Percentiles rank a stretch among this genome's conserved stretches.
Evolutionary conservation across 2,797 vertebrate species (phyloP).

Genomic region (Phoebastria nigripes): DNA sequence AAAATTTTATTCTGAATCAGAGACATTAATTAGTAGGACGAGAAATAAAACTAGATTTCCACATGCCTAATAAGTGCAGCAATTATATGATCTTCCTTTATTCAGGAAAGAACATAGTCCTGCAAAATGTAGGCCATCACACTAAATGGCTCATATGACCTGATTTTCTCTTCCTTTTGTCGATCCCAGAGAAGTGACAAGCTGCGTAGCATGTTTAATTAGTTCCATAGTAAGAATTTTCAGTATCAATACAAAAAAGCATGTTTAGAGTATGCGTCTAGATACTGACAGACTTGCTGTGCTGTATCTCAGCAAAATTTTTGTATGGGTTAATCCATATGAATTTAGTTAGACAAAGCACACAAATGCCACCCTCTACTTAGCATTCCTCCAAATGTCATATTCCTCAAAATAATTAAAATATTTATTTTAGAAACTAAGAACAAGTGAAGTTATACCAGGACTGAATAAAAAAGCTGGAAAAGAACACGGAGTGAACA

Average conservation of each 20-base stretch:
- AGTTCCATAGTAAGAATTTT: neutral
- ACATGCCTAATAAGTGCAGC: neutral
- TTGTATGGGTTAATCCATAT: neutral
- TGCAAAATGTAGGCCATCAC: neutral
- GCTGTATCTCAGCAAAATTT: neutral
- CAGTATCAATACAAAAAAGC: neutral
- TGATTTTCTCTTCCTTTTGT: conserved; percentile 13
- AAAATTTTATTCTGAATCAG: neutral
- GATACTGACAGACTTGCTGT: neutral
- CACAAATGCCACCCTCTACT: neutral
- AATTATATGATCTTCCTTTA: neutral
- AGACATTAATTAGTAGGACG: neutral
- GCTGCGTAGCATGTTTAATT: neutral
- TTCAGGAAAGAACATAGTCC: neutral
- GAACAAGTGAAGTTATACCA: neutral
- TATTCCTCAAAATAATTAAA: neutral
- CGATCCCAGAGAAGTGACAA: neutral
- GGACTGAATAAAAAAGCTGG: neutral
- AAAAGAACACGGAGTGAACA: neutral
- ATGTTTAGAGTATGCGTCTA: neutral
- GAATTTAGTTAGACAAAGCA: neutral
- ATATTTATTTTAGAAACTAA: neutral
- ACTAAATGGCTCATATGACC: neutral
- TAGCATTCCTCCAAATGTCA: neutral
- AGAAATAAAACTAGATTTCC: neutral